Percentiles rank a stretch among this genome's conserved stretches.
Conservation (phyloP, 1,140 invertebrate species). For the Drosophila ficusphila region DNA sequence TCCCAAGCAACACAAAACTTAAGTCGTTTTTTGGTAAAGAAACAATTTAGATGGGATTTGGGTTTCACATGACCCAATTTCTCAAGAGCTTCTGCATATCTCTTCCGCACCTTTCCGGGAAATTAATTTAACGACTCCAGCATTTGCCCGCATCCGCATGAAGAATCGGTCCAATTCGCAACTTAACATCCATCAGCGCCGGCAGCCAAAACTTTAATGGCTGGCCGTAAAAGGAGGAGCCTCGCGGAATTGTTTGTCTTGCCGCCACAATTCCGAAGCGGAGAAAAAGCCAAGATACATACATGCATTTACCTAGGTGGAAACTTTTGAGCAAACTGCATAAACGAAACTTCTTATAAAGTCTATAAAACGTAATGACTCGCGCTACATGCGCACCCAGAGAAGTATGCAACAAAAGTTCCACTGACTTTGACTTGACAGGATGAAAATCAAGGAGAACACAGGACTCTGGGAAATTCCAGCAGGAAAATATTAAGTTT, state of each 20-base stretch:
- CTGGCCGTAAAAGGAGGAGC: constrained; percentile 12
- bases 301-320: constrained; percentile 46
- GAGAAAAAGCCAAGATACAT: constrained; percentile 25
- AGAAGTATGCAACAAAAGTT: constrained; percentile 76
- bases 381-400: constrained; percentile 69
- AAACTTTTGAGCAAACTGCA: constrained; percentile 75
- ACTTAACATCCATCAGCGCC: constrained; percentile 14
- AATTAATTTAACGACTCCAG: constrained; percentile 12
- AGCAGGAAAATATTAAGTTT: constrained; percentile 43
- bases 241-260: constrained; percentile 40
- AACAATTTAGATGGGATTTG: too few species aligned
- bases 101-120: neutral
- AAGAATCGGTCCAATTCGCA: constrained; percentile 12
- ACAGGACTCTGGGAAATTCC: constrained; percentile 27
- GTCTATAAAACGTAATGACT: constrained; percentile 82
- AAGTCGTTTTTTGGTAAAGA: too few species aligned
- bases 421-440: constrained; percentile 64
- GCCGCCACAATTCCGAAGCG: constrained; percentile 21
- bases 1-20: too few species aligned
- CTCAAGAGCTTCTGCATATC: neutral
- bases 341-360: constrained; percentile 77
- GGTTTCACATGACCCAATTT: too few species aligned
- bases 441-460: constrained; percentile 21
- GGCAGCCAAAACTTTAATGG: constrained; percentile 35
- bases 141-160: constrained; percentile 7